Evolutionary conservation across 2,113 vertebrate genomes (phyloP).

Genomic region (Anarhynchus alexandrinus): DNA sequence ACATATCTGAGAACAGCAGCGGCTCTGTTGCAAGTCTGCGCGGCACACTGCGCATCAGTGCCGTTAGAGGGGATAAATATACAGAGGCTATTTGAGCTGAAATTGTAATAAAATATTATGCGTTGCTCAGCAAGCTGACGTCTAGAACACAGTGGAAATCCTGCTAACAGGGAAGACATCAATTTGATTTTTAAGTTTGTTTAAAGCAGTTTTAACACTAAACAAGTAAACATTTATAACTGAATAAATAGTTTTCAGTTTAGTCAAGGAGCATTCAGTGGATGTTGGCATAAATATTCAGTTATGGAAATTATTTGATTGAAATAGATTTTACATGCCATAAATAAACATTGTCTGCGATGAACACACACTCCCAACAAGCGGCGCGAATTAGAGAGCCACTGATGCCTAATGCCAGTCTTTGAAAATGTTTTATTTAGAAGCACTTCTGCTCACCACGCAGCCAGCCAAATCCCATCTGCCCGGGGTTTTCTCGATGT

Average conservation of each 20-base stretch:
- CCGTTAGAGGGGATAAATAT: background rate
- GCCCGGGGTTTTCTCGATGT: background rate
- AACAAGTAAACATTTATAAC: slow-evolving; percentile 73
- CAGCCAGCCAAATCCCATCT: background rate
- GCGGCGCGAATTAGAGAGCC: slow-evolving; percentile 10
- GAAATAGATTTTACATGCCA: slow-evolving; percentile 70
- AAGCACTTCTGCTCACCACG: slow-evolving; percentile 6
- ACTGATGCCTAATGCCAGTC: slow-evolving; percentile 48
- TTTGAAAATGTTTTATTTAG: slow-evolving; percentile 55
- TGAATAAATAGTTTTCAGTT: slow-evolving; percentile 68
- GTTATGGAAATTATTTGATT: slow-evolving; percentile 74
- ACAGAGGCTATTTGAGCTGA: background rate
- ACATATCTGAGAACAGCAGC: slow-evolving; percentile 1
- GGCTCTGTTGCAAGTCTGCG: background rate
- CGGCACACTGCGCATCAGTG: background rate
- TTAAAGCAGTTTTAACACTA: slow-evolving; percentile 63
- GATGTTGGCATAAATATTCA: slow-evolving; percentile 74
- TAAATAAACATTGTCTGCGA: slow-evolving; percentile 73
- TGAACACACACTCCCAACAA: slow-evolving; percentile 51
- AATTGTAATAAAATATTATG: background rate
- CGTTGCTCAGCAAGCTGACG: background rate
- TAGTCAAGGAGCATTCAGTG: slow-evolving; percentile 68
- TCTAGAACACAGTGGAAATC: background rate
- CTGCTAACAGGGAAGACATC: background rate
- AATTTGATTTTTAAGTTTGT: slow-evolving; percentile 63